Base-by-base conservation (phyloP, 2,888 invertebrate species). In the Alloscopus bannaensis region DNA sequence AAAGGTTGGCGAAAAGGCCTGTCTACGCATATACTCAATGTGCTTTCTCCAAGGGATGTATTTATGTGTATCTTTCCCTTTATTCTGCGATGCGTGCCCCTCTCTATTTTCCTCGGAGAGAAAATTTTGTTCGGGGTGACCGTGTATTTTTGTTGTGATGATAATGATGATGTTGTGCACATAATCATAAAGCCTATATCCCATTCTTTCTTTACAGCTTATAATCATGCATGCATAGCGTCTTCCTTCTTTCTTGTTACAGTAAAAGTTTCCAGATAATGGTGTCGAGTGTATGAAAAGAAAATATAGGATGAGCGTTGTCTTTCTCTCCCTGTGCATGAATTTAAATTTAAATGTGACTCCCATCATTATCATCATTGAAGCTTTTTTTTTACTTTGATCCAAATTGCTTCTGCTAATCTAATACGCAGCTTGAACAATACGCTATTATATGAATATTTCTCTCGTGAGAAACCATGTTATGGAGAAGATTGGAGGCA, bases 301-400 rank as follows among this genome's bases (percentile, higher is more conserved):
- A n/a, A n/a, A n/a, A n/a, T n/a, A n/a, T n/a, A n/a, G n/a, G 47
- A 28, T 45, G 45, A 64, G 26, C 8, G 64, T 62, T 62, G 62
- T 62, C n/a, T n/a, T n/a, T n/a, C n/a, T n/a, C n/a, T n/a, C 40
- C 16, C 62, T 62, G 42, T 62, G 62, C 62, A 62, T 62, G 45
- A 64, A 64, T 64, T 64, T 64, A 64, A 64, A 64, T 64, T 64
- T 64, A 64, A 64, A 64, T 64, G 64, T 64, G 64, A 42, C 42
- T 64, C 64, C 20, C 42, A 40, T 64, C 64, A 62, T 62, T 47
- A 47, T 45, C 45, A n/a, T 64, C 64, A 24, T n/a, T n/a, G n/a
- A n/a, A n/a, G 28, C 64, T 62, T 64, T n/a, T n/a, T n/a, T n/a
- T 64, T 64, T 45, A 64, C 64, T 64, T 64, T 64, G 64, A 64